A percentile compares a stretch with the other conserved stretches of the same genome.
These are phyloP conservation scores for Drosophila nasuta DNA, from an alignment of 1,140 invertebrate species.

Conservation along the genomic window DNA sequence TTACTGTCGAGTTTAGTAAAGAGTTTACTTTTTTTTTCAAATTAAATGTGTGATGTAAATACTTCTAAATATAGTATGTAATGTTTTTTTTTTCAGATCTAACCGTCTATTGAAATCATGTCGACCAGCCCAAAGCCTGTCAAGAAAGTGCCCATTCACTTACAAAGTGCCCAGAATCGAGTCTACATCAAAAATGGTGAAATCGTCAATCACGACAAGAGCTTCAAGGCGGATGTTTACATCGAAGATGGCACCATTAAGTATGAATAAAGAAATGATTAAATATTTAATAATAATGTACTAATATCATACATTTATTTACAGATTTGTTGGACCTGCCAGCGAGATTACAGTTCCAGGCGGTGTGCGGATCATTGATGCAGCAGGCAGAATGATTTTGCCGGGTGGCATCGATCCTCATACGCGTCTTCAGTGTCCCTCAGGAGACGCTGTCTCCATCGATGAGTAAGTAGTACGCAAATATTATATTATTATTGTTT, in stretches of 20 bases:
- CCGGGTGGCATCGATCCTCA: constrained; percentile 96
- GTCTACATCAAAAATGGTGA: constrained; percentile 97
- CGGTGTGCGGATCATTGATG: constrained; percentile 92
- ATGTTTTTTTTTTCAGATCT: constrained; percentile 8
- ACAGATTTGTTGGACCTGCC: constrained; percentile 79
- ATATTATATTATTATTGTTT: not conserved
- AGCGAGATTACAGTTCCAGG: constrained; percentile 92
- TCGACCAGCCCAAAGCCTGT: constrained; percentile 87
- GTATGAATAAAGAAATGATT: constrained; percentile 37
- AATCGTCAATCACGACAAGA: constrained; percentile 97
- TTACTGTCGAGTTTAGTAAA: not conserved
- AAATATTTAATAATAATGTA: not conserved
- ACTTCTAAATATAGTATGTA: not conserved
- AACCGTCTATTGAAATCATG: constrained; percentile 45
- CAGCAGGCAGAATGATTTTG: constrained; percentile 91
- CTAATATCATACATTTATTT: not conserved
- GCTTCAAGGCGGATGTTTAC: constrained; percentile 91
- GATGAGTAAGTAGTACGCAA: constrained; percentile 87
- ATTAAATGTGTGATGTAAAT: too few species aligned
- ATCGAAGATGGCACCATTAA: constrained; percentile 84
- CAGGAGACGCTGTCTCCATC: constrained; percentile 92
- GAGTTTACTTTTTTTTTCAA: not conserved
- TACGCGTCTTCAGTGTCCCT: constrained; percentile 94
- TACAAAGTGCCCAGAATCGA: constrained; percentile 96
- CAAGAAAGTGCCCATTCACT: constrained; percentile 97